Conservation (phyloP, 2,888 invertebrate genomes). For the Drosophila borealis region DNA sequence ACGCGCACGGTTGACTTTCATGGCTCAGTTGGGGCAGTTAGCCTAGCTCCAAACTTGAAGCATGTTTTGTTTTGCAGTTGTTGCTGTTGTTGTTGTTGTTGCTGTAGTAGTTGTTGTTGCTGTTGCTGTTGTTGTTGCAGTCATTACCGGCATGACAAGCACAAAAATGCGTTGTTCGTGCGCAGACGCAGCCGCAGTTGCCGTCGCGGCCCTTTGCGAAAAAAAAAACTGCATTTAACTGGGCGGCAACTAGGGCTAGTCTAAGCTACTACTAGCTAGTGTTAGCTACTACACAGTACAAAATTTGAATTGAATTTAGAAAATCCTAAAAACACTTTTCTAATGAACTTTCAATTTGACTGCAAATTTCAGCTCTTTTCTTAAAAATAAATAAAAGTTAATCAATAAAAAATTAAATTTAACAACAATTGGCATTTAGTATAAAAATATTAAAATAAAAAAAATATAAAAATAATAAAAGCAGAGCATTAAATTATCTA, state of each 20-base stretch:
- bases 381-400: too few relatives aligned
- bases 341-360: neutral
- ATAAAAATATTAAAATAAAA: neutral
- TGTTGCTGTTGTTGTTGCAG: conserved; percentile 52
- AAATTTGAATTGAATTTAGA: neutral
- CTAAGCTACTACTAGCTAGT: conserved; percentile 32
- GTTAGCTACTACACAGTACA: neutral
- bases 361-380: neutral
- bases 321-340: neutral
- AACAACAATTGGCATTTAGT: too few relatives aligned
- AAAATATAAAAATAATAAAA: too few relatives aligned
- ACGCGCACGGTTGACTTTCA: conserved; percentile 82
- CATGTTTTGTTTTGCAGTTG: conserved; percentile 61
- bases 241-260: conserved; percentile 64
- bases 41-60: conserved; percentile 69
- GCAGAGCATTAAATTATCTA: too few relatives aligned
- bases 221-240: conserved; percentile 70
- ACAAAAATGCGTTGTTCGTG: conserved; percentile 79
- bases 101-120: conserved; percentile 7
- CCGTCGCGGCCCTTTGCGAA: conserved; percentile 41
- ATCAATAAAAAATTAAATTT: too few relatives aligned
- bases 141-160: conserved; percentile 83
- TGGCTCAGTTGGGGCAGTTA: conserved; percentile 82
- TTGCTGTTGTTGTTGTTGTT: conserved; percentile 25
- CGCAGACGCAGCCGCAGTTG: conserved; percentile 55